Percentiles rank a stretch among this genome's conserved stretches.
Evolutionary conservation across 2,113 vertebrate genomes (phyloP).

Genomic region (Syngnathoides biaculeatus): DNA sequence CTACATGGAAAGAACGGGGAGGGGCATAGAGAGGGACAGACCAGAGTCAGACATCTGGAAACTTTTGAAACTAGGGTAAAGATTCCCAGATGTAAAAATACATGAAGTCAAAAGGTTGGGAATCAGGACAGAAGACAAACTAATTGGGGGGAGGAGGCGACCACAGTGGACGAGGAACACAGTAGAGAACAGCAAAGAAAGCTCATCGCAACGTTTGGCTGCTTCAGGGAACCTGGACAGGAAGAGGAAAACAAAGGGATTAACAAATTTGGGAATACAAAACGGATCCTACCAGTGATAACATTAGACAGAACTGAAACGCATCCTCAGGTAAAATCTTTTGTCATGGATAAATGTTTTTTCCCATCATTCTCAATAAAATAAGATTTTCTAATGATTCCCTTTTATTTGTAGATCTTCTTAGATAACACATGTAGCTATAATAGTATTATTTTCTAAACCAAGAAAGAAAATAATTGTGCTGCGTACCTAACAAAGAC

Average conservation of each 20-base stretch:
- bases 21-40: constrained; percentile 19
- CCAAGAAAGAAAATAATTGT: background rate
- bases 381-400: too few species aligned
- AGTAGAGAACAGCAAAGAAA: constrained; percentile 7
- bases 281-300: constrained; percentile 1
- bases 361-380: too few species aligned
- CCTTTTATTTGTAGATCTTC: background rate
- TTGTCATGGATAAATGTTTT: background rate
- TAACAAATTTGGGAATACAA: background rate
- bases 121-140: constrained; percentile 5
- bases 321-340: constrained; percentile 28
- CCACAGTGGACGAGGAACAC: background rate
- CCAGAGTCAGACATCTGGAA: constrained; percentile 70
- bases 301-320: background rate
- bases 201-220: background rate
- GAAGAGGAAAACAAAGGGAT: constrained; percentile 11
- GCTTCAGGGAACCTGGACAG: constrained; percentile 7
- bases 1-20: constrained; percentile 17
- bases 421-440: background rate
- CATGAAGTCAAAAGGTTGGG: constrained; percentile 3
- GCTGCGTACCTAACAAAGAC: background rate
- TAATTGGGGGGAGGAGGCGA: background rate
- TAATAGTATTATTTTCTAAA: background rate
- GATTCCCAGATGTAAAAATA: constrained; percentile 4
- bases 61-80: constrained; percentile 40